Conservation (phyloP, 2,888 invertebrate genomes). For the Ophion costatus region DNA sequence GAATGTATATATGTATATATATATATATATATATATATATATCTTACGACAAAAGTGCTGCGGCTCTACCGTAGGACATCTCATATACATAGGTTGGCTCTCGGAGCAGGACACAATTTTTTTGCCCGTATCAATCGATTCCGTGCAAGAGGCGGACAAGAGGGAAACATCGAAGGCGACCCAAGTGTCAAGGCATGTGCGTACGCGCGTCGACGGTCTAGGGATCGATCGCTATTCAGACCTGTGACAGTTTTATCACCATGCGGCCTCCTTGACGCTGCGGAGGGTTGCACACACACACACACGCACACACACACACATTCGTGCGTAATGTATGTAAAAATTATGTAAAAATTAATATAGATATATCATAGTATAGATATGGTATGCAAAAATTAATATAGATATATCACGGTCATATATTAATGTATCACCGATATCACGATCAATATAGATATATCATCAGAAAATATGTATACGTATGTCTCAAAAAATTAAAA, state of each 20-base stretch:
- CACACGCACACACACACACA: too few species aligned
- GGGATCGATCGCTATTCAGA: conserved; percentile 65
- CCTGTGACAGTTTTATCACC: conserved; percentile 70
- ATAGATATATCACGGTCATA: conserved; percentile 19
- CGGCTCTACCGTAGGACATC: too few species aligned
- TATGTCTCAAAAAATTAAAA: not conserved
- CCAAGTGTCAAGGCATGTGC: conserved; percentile 27
- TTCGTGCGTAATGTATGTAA: too few species aligned
- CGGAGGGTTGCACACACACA: conserved; percentile 30
- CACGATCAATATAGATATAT: conserved; percentile 17
- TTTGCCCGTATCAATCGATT: conserved; percentile 3
- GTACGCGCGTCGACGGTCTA: conserved; percentile 41
- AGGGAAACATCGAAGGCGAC: conserved; percentile 38
- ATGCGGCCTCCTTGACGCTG: conserved; percentile 50
- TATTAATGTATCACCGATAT: too few species aligned
- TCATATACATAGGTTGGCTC: not conserved
- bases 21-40: too few species aligned
- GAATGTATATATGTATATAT: too few species aligned
- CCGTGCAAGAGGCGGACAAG: not conserved
- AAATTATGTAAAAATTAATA: too few species aligned
- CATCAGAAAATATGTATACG: not conserved
- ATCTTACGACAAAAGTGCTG: too few species aligned
- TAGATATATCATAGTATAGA: too few species aligned
- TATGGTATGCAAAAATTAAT: conserved; percentile 17
- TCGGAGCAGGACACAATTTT: not conserved